phyloP scores from a whole-genome alignment of 2,797 vertebrate genomes.

The Phataginus tricuspis region DNA sequence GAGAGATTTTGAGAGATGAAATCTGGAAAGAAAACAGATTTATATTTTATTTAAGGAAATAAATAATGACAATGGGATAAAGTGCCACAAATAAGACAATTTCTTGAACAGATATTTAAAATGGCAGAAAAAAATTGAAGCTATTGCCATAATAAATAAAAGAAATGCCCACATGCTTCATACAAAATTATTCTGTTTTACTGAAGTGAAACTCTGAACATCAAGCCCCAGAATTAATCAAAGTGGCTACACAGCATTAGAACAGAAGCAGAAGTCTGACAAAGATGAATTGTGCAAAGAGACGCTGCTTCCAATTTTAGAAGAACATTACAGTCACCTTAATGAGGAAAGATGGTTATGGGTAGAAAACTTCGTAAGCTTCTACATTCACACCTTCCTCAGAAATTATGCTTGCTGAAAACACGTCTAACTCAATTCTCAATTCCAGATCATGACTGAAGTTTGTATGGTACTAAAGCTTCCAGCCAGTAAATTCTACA shows the following conservation, averaged over 20 bases:
- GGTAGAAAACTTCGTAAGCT: neutral
- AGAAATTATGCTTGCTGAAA: neutral
- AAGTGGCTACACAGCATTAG: conserved; percentile 29
- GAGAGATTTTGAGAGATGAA: neutral
- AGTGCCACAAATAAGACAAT: neutral
- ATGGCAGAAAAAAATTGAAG: conserved; percentile 51
- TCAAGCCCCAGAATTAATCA: conserved; percentile 70
- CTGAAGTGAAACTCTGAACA: conserved; percentile 49
- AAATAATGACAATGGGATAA: neutral
- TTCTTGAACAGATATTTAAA: conserved; percentile 60
- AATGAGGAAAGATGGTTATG: conserved; percentile 40
- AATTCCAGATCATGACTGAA: neutral
- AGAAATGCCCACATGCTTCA: neutral
- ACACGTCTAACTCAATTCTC: too few species aligned
- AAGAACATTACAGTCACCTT: conserved; percentile 39
- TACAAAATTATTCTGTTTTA: neutral
- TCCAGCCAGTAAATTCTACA: neutral
- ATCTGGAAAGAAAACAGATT: neutral
- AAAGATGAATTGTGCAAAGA: conserved; percentile 52
- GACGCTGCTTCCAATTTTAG: conserved; percentile 63
- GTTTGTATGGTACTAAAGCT: neutral
- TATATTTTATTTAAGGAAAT: conserved; percentile 41
- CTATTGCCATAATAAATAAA: conserved; percentile 42
- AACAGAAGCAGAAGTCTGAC: conserved; percentile 29
- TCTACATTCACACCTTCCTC: neutral